Base-by-base conservation (phyloP, 2,113 vertebrate species). In the Lonchura striata region DNA sequence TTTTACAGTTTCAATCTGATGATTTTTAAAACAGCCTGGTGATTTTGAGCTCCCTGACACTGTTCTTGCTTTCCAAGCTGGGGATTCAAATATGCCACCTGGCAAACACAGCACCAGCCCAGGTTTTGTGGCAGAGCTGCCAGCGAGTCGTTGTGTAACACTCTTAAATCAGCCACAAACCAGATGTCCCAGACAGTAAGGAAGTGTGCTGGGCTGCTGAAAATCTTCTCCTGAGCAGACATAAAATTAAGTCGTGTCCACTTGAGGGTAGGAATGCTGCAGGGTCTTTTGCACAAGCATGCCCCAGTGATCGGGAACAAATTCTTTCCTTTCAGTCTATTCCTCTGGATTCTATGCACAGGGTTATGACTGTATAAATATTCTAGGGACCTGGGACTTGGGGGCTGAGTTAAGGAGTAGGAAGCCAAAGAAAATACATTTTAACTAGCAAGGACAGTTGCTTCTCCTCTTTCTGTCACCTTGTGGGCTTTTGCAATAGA, bases 351-450 rank as follows among this genome's bases (percentile, higher is more conserved):
- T 87, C 86, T 72, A 77, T 61, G 63, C 52, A 85, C 47, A 54
- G 87, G 53, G 84, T 89, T 89, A 95, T 87, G 86, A 90, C 87
- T 86, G 59, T 90, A 91, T 93, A 96, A 95, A 95, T 93, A 92
- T 95, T 92, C 85, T 60, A 93, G 88, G 82, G 86, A 93, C 71
- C n/a, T 90, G 94, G 87, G 90, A 92, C 52, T 92, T 94, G 20
- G 50, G n/a, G 50, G 71, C 47, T 88, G 79, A 88, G 39, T 84
- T 88, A 86, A 85, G 33, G 46, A 75, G 59, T 27, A 85, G 31
- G 39, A 93, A 94, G 59, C 75, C 71, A 92, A 95, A 83, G 82
- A 92, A 95, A 95, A 96, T 90, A 94, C 82, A 95, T 96, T 93
- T 90, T 94, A 90, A 83, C 82, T 92, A 94, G 74, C 70, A 96